phyloP scores from a whole-genome alignment of 2,888 invertebrate genomes.

The Phaedon cochleariae region DNA sequence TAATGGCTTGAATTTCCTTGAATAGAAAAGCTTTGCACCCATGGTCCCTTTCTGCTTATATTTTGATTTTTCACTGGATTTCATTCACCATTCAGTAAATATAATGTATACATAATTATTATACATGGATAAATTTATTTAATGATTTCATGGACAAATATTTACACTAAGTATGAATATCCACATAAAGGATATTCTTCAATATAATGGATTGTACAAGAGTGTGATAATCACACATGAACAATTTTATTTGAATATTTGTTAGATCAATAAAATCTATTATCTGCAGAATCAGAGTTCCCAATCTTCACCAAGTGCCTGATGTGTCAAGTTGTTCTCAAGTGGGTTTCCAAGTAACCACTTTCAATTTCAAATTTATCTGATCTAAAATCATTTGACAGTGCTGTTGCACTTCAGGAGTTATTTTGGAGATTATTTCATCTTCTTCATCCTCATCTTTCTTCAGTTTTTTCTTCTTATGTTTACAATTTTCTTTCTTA shows the following conservation, averaged over 20 bases:
- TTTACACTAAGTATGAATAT: too few species aligned
- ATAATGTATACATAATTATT: too few species aligned
- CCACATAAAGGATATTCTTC: neutral
- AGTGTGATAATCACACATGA: too few species aligned
- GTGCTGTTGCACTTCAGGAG: conserved; percentile 74
- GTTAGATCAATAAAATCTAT: too few species aligned
- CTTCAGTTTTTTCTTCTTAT: conserved; percentile 57
- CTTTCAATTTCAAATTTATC: conserved; percentile 79
- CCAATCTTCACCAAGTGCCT: neutral
- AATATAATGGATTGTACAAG: neutral
- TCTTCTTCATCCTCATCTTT: conserved; percentile 63
- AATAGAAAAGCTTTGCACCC: too few species aligned
- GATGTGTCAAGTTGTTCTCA: conserved; percentile 36
- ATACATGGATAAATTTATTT: too few species aligned
- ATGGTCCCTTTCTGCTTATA: too few species aligned
- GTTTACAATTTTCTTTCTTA: conserved; percentile 47
- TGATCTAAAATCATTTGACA: conserved; percentile 80
- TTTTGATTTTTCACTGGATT: too few species aligned
- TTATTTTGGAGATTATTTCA: conserved; percentile 57
- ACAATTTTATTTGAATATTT: too few species aligned
- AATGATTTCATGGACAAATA: too few species aligned
- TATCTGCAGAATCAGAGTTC: too few species aligned
- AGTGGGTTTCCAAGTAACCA: conserved; percentile 76
- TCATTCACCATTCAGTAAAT: too few species aligned
- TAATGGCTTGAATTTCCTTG: neutral